These are phyloP conservation scores for Balanococcus diminutus DNA, from an alignment of 2,888 invertebrate genomes.

Conservation along the genomic window DNA sequence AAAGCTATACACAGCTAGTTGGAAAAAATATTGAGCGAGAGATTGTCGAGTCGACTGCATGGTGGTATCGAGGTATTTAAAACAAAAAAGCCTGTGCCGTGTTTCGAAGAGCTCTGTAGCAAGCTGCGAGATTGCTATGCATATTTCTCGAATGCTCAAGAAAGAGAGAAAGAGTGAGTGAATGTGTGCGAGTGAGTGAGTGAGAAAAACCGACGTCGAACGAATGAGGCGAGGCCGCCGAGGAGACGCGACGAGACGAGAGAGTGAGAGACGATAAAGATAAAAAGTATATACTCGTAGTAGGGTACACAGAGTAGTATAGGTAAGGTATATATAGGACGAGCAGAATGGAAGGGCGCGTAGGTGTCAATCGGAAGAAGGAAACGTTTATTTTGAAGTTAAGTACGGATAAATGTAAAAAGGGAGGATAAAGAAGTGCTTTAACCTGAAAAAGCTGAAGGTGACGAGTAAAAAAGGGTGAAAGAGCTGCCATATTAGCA, in stretches of 20 bases:
- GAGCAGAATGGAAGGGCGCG: constrained; percentile 8
- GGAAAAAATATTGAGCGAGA: not conserved
- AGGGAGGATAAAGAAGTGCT: constrained; percentile 51
- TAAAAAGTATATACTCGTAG: too few relatives aligned
- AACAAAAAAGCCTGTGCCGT: constrained; percentile 13
- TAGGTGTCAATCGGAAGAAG: constrained; percentile 55
- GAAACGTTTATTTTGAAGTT: constrained; percentile 55
- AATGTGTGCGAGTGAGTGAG: too few relatives aligned
- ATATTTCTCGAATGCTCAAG: too few relatives aligned
- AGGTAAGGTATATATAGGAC: not conserved
- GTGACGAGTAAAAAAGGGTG: constrained; percentile 52
- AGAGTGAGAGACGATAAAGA: not conserved
- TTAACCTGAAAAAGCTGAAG: constrained; percentile 55
- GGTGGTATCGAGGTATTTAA: constrained; percentile 21
- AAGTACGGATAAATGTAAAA: constrained; percentile 55
- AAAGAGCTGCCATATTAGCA: constrained; percentile 54
- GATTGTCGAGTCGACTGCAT: not conserved
- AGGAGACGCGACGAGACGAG: not conserved
- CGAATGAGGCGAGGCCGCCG: not conserved
- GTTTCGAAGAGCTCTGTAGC: not conserved
- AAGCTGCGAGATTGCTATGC: not conserved
- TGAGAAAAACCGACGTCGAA: not conserved
- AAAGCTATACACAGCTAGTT: not conserved
- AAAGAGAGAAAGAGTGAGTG: not conserved
- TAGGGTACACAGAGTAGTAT: too few relatives aligned